Evolutionary conservation across 2,888 invertebrate genomes (phyloP).

Genomic region (Brenthis daphne): DNA sequence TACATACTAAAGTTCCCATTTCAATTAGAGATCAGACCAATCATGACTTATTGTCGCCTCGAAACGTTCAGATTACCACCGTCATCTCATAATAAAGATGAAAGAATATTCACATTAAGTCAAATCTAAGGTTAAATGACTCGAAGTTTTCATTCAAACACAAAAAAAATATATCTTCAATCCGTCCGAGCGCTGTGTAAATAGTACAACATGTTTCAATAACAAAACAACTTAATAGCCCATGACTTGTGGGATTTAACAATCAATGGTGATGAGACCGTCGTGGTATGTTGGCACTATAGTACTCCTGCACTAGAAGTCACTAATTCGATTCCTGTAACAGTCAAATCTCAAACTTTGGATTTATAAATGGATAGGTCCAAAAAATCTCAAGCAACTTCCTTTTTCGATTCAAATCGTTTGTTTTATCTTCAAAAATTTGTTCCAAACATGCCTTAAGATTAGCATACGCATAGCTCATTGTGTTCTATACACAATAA

Average conservation of each 20-base stretch:
- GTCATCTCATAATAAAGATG: constrained; percentile 75
- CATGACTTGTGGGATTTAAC: constrained; percentile 80
- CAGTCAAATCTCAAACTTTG: no score
- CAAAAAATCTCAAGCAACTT: no score
- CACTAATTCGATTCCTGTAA: no score
- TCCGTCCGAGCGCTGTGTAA: constrained; percentile 67
- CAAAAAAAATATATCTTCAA: constrained; percentile 49
- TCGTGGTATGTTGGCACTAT: constrained; percentile 10
- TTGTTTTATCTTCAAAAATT: neutral
- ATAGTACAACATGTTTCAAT: constrained; percentile 81
- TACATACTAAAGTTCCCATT: constrained; percentile 63
- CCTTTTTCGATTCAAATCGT: no score
- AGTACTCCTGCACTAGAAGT: no score
- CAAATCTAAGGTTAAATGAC: constrained; percentile 78
- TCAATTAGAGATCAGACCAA: constrained; percentile 75
- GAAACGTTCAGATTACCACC: constrained; percentile 64
- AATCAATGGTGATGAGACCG: constrained; percentile 66
- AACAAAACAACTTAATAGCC: constrained; percentile 82
- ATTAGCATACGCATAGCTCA: neutral
- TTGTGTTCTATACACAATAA: constrained; percentile 19
- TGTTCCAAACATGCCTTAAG: no score
- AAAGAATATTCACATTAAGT: constrained; percentile 63
- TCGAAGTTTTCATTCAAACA: constrained; percentile 76
- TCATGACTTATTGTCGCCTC: constrained; percentile 78
- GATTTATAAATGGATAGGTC: no score